phyloP scores from a whole-genome alignment of 2,797 vertebrate species.

The Zalophus californianus region DNA sequence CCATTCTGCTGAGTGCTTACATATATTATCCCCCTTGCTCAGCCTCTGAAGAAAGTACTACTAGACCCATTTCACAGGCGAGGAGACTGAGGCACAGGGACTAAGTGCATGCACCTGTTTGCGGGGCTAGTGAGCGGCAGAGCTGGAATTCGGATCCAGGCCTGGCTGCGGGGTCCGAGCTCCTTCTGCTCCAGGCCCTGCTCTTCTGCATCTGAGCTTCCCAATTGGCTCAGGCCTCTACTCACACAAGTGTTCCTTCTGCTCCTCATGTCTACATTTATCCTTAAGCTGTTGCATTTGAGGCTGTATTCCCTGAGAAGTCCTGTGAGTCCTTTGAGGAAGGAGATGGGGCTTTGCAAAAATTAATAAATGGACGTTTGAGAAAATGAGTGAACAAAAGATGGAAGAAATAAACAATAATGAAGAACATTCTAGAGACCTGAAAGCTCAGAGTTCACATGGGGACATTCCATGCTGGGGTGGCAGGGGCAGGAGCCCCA shows the following conservation, averaged over 20 bases:
- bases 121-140: background rate
- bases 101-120: rapidly evolving
- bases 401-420: background rate
- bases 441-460: background rate
- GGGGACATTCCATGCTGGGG: background rate
- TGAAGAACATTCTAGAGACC: background rate
- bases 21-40: rapidly evolving
- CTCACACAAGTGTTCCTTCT: background rate
- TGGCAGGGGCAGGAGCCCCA: background rate
- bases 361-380: background rate
- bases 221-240: background rate
- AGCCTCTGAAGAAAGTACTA: background rate
- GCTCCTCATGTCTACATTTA: background rate
- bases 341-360: background rate
- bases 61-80: background rate
- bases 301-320: background rate
- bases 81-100: background rate
- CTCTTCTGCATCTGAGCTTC: background rate
- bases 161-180: background rate
- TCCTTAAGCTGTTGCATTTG: background rate
- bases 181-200: background rate
- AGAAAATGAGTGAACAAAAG: background rate
- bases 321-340: background rate
- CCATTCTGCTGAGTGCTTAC: background rate
- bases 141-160: background rate